These are phyloP conservation scores for Thera britannica DNA, from an alignment of 2,888 invertebrate genomes.

Conservation along the genomic window DNA sequence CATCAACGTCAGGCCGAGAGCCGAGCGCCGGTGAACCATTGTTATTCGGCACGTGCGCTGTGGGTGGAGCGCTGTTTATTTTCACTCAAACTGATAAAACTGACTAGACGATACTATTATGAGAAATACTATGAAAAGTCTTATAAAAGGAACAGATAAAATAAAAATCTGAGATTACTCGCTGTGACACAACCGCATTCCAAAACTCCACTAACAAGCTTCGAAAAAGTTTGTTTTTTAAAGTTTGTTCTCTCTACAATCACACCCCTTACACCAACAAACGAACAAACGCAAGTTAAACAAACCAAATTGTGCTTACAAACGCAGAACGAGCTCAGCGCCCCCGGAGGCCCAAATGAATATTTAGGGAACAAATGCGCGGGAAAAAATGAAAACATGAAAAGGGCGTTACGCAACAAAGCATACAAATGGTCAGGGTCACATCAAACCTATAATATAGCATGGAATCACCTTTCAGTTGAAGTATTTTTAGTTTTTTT, in stretches of 20 bases:
- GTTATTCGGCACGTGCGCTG: background rate
- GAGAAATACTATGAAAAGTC: background rate
- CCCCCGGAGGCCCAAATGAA: slow-evolving; percentile 24
- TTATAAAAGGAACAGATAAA: too few relatives aligned
- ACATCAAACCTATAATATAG: background rate
- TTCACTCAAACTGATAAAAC: background rate
- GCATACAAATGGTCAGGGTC: slow-evolving; percentile 2
- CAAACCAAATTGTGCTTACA: slow-evolving; percentile 3
- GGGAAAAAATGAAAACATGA: slow-evolving; percentile 32
- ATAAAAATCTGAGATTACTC: too few relatives aligned
- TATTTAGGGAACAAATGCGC: slow-evolving; percentile 30
- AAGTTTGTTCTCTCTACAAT: slow-evolving; percentile 11
- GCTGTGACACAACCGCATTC: background rate
- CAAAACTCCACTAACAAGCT: slow-evolving; percentile 4
- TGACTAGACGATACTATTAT: background rate
- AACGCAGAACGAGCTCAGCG: slow-evolving; percentile 15
- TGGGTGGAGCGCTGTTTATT: background rate
- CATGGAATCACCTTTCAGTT: background rate
- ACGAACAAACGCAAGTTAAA: slow-evolving; percentile 3
- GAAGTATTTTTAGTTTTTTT: too few relatives aligned
- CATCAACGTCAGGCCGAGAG: background rate
- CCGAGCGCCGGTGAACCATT: background rate
- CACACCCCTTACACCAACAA: background rate
- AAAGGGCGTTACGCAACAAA: slow-evolving; percentile 25
- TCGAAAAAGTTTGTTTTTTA: background rate